Evolutionary conservation across 2,888 invertebrate species (phyloP).

Genomic region (Cephus spinipes): DNA sequence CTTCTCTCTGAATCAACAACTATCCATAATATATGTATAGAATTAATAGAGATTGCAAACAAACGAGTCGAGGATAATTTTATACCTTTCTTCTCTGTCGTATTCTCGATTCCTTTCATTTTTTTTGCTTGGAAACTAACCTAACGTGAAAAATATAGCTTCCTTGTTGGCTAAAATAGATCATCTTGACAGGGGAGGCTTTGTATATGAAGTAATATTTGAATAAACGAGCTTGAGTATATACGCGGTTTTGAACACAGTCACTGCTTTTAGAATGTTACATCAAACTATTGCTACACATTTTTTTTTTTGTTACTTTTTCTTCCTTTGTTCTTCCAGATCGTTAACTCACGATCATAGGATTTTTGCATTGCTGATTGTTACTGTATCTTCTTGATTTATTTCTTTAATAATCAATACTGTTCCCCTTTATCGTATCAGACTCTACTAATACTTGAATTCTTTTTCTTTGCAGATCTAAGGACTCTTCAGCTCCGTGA

Average conservation of each 20-base stretch:
- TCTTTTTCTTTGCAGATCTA: not conserved
- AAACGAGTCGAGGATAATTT: not conserved
- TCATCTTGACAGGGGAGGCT: conserved; percentile 28
- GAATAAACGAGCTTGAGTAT: conserved; percentile 13
- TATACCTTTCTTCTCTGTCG: not conserved
- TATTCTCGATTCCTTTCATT: not conserved
- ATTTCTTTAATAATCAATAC: conserved; percentile 9
- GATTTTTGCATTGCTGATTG: not conserved
- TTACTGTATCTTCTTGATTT: conserved; percentile 7
- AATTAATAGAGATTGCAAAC: not conserved
- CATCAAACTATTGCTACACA: conserved; percentile 49
- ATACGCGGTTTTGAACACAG: conserved; percentile 46
- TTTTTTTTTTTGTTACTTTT: conserved; percentile 20
- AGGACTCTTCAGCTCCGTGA: not conserved
- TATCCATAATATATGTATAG: not conserved
- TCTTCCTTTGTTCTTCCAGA: not conserved
- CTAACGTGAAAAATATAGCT: conserved; percentile 45
- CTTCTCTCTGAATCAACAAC: not conserved
- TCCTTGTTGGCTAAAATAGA: conserved; percentile 34
- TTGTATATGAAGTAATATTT: conserved; percentile 19
- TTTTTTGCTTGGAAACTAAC: conserved; percentile 31
- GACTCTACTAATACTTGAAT: not conserved
- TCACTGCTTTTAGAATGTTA: conserved; percentile 46
- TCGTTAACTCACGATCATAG: not conserved
- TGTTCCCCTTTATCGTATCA: not conserved